A percentile compares a stretch with the other conserved stretches of the same genome.
Conservation (phyloP, 1,140 invertebrate species). For the Tribolium madens region DNA sequence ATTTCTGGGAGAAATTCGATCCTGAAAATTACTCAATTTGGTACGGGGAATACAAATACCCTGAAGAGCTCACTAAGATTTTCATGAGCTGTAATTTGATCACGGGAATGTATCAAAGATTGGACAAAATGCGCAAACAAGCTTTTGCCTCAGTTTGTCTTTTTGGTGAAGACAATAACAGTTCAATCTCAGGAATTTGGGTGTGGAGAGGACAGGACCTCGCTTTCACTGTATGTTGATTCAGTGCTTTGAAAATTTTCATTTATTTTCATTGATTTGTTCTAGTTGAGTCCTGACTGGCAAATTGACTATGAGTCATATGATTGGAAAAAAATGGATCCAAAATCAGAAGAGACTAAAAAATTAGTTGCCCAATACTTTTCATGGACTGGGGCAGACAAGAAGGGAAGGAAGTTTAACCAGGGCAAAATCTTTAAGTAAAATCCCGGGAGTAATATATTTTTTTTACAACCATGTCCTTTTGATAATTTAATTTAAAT, state of each 20-base stretch:
- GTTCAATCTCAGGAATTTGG: conserved; percentile 96
- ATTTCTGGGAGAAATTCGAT: conserved; percentile 99
- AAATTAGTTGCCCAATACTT: conserved; percentile 93
- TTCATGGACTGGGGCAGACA: conserved; percentile 90
- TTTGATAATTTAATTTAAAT: conserved; percentile 37
- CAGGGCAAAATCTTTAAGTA: conserved; percentile 99
- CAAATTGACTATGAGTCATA: conserved; percentile 98
- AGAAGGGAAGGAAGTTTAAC: conserved; percentile 92
- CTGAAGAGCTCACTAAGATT: conserved; percentile 89
- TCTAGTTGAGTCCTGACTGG: conserved; percentile 89
- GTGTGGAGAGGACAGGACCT: conserved; percentile 96
- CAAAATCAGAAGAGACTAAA: conserved; percentile 86
- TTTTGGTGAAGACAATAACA: conserved; percentile 94
- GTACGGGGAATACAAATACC: conserved; percentile 97
- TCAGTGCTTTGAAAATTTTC: conserved; percentile 10
- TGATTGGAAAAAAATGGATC: conserved; percentile 95
- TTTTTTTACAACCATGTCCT: conserved; percentile 33
- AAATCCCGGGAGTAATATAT: conserved; percentile 60
- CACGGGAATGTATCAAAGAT: conserved; percentile 95
- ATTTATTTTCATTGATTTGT: conserved; percentile 63
- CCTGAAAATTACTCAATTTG: conserved; percentile 97
- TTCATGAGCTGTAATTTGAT: conserved; percentile 98
- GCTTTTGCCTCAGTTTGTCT: conserved; percentile 94
- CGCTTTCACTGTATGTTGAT: conserved; percentile 81
- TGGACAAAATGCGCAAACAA: conserved; percentile 98